A percentile compares a stretch with the other conserved stretches of the same genome.
Evolutionary conservation across 2,888 invertebrate genomes (phyloP).

Genomic region (Trichacis sp.): DNA sequence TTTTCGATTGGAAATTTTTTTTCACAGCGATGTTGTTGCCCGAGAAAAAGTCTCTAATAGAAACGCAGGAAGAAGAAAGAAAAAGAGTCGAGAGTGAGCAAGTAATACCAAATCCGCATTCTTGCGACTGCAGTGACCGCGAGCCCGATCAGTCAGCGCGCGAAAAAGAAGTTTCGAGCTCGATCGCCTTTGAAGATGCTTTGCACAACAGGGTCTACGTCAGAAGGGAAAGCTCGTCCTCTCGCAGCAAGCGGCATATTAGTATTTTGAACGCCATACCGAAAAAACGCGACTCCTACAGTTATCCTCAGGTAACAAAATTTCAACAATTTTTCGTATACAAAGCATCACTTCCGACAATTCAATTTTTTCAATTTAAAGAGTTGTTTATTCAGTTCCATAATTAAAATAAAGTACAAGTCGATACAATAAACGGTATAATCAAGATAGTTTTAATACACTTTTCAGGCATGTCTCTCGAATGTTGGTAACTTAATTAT

Average conservation of each 20-base stretch:
- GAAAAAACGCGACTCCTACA: slow-evolving; percentile 21
- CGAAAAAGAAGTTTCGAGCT: slow-evolving; percentile 74
- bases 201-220: slow-evolving; percentile 82
- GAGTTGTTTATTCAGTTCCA: too few relatives aligned
- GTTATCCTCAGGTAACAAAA: slow-evolving; percentile 43
- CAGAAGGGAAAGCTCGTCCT: slow-evolving; percentile 60
- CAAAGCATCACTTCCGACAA: too few relatives aligned
- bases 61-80: slow-evolving; percentile 57
- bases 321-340: too few relatives aligned
- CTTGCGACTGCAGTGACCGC: slow-evolving; percentile 67
- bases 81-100: slow-evolving; percentile 53
- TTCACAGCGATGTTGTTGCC: slow-evolving; percentile 58
- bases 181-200: slow-evolving; percentile 83
- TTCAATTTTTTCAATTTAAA: too few relatives aligned
- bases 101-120: slow-evolving; percentile 52
- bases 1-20: too few relatives aligned
- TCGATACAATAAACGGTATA: too few relatives aligned
- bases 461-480: too few relatives aligned
- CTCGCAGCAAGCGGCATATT: slow-evolving; percentile 50
- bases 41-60: slow-evolving; percentile 56
- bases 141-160: slow-evolving; percentile 69
- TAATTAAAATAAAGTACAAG: too few relatives aligned
- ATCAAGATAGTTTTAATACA: too few relatives aligned
- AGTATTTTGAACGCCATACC: slow-evolving; percentile 27
- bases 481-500: too few relatives aligned